phyloP scores from a whole-genome alignment of 2,888 invertebrate genomes.

The Pheosia tremula region DNA sequence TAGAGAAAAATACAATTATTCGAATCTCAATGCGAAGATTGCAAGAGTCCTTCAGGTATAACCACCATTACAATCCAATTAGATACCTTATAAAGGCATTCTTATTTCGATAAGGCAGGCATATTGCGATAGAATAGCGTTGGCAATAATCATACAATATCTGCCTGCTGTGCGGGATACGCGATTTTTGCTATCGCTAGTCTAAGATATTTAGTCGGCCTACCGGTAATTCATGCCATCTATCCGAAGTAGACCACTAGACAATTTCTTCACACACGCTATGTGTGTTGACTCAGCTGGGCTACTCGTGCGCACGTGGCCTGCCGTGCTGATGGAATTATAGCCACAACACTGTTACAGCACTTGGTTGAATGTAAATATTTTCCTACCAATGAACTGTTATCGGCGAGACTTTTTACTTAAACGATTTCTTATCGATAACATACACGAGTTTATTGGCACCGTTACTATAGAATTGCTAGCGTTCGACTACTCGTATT shows the following conservation, averaged over 20 bases:
- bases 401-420: constrained; percentile 17
- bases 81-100: too few relatives aligned
- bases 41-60: too few relatives aligned
- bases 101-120: too few relatives aligned
- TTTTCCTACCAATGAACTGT: constrained; percentile 31
- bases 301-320: constrained; percentile 51
- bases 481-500: neutral
- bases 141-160: too few relatives aligned
- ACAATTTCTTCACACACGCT: constrained; percentile 30
- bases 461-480: neutral
- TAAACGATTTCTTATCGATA: constrained; percentile 15
- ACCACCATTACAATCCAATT: too few relatives aligned
- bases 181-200: too few relatives aligned
- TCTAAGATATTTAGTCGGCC: neutral
- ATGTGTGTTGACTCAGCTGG: constrained; percentile 53
- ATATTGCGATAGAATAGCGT: too few relatives aligned
- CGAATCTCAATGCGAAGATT: too few relatives aligned
- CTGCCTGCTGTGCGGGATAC: too few relatives aligned
- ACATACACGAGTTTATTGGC: neutral
- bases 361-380: constrained; percentile 39
- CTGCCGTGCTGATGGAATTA: constrained; percentile 36
- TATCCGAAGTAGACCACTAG: constrained; percentile 1
- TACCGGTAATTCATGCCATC: neutral
- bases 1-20: too few relatives aligned
- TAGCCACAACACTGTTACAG: constrained; percentile 32